Conservation (phyloP, 2,113 vertebrate genomes). For the Vimba vimba region DNA sequence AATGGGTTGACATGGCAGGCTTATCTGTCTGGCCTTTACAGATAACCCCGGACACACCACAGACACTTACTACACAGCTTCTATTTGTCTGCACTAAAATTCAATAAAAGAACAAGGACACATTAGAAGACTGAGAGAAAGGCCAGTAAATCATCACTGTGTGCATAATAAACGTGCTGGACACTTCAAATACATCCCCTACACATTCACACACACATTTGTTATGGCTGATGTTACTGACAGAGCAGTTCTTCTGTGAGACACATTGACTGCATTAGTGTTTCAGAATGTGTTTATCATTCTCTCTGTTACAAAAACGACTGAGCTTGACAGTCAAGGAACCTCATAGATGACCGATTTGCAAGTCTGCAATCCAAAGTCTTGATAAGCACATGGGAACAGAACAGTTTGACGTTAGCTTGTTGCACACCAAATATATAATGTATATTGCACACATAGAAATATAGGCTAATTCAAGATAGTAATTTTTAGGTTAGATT, state of each 20-base stretch:
- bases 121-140: conserved; percentile 28
- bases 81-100: conserved; percentile 43
- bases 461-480: no score
- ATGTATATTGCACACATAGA: no score
- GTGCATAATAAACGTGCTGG: conserved; percentile 30
- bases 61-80: not conserved
- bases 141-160: conserved; percentile 55
- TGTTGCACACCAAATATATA: not conserved
- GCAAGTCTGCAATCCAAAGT: not conserved
- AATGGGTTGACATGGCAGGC: not conserved
- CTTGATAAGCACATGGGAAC: not conserved
- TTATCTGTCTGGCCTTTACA: not conserved
- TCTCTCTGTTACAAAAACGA: not conserved
- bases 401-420: not conserved
- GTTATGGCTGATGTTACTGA: not conserved
- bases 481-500: no score
- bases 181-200: not conserved
- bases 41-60: conserved; percentile 19
- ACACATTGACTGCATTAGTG: not conserved
- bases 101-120: conserved; percentile 56
- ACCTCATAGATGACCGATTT: not conserved
- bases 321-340: not conserved
- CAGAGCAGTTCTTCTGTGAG: not conserved
- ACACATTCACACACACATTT: not conserved
- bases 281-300: not conserved